Evolutionary conservation across 2,113 vertebrate genomes (phyloP).

Genomic region (Pollachius pollachius): DNA sequence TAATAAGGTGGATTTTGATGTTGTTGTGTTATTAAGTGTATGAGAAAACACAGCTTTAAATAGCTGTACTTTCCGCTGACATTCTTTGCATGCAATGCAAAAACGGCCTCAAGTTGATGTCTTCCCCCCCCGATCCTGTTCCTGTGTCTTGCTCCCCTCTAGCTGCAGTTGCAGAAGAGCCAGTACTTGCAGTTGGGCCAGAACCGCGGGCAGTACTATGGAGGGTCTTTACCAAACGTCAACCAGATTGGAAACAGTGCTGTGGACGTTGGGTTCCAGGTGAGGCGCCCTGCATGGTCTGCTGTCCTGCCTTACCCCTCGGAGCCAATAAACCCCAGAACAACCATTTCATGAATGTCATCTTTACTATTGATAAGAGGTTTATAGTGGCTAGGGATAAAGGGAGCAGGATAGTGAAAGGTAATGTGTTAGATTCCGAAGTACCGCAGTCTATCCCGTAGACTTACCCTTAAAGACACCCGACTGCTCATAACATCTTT

Average conservation of each 20-base stretch:
- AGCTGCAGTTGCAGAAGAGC: slow-evolving; percentile 91
- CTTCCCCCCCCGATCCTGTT: background rate
- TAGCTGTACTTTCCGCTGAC: too few species aligned
- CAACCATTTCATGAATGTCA: background rate
- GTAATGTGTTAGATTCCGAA: too few species aligned
- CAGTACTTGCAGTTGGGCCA: slow-evolving; percentile 92
- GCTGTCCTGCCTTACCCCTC: background rate
- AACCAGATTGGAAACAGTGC: slow-evolving; percentile 86
- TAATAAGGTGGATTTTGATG: too few species aligned
- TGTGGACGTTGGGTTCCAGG: slow-evolving; percentile 88
- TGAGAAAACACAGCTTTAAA: too few species aligned
- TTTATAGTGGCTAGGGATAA: too few species aligned
- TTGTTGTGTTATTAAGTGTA: too few species aligned
- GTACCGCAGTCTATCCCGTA: too few species aligned
- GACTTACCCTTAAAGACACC: too few species aligned
- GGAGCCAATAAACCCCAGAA: background rate
- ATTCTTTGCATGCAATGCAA: background rate
- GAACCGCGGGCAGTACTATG: slow-evolving; percentile 89
- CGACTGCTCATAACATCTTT: too few species aligned
- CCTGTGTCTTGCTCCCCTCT: slow-evolving; percentile 16
- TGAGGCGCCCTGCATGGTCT: slow-evolving; percentile 44
- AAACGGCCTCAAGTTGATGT: background rate
- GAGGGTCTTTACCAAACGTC: slow-evolving; percentile 92
- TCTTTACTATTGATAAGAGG: too few species aligned
- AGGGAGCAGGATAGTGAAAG: too few species aligned